Conservation (phyloP, 2,888 invertebrate species). For the Agrotis exclamationis region DNA sequence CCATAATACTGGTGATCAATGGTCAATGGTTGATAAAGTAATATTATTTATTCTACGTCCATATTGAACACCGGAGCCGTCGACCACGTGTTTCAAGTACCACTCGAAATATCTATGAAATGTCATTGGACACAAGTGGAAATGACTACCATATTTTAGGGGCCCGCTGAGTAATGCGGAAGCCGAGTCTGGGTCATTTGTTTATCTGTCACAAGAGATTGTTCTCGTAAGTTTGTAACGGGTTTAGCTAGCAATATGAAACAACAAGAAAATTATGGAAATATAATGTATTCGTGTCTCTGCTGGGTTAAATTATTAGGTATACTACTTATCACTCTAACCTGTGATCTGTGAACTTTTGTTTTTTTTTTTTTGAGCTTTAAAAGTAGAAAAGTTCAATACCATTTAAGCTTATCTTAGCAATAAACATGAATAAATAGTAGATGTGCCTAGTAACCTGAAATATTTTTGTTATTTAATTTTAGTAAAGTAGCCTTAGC, state of each 20-base stretch:
- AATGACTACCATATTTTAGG: slow-evolving; percentile 37
- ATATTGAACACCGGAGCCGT: slow-evolving; percentile 25
- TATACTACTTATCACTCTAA: no score
- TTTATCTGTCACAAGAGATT: not conserved
- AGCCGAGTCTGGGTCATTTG: not conserved
- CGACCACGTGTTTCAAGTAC: slow-evolving; percentile 54
- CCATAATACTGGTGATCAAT: slow-evolving; percentile 28
- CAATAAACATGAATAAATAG: no score
- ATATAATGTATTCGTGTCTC: no score
- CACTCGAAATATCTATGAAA: slow-evolving; percentile 48
- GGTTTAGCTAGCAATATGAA: no score
- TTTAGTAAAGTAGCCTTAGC: no score
- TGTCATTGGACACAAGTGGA: slow-evolving; percentile 45
- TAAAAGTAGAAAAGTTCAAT: not conserved
- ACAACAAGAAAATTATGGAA: no score
- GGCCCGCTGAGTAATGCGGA: not conserved
- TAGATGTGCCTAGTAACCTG: no score
- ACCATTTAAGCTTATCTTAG: no score
- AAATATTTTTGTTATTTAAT: no score
- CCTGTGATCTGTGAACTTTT: no score
- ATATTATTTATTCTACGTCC: slow-evolving; percentile 30
- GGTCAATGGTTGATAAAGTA: slow-evolving; percentile 6
- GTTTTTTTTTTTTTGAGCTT: not conserved
- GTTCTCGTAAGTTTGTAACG: not conserved
- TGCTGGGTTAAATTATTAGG: no score